A percentile compares a stretch with the other conserved stretches of the same genome.
Evolutionary conservation across 2,113 vertebrate genomes (phyloP).

Genomic region (Lipophrys pholis): DNA sequence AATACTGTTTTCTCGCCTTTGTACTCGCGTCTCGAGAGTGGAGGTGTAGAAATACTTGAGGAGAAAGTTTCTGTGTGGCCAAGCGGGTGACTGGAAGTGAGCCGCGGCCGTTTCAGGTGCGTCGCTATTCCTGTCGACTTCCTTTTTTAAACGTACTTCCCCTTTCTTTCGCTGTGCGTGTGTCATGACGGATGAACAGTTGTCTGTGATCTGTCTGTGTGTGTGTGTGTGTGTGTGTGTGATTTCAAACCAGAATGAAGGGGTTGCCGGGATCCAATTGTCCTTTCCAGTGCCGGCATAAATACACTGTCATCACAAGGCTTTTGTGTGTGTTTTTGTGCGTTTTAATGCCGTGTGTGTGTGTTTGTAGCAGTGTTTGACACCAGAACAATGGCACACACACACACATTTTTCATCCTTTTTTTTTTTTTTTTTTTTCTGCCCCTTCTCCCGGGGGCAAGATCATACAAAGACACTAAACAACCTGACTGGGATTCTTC

Average conservation of each 20-base stretch:
- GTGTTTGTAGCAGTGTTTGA: constrained; percentile 36
- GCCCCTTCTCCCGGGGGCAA: constrained; percentile 72
- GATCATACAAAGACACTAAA: constrained; percentile 78
- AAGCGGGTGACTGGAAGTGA: neutral
- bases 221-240: constrained; percentile 4
- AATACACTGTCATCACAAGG: constrained; percentile 53
- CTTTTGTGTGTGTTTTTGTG: constrained; percentile 27
- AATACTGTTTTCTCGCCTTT: too few species aligned
- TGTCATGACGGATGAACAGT: constrained; percentile 52
- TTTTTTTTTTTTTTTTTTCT: constrained; percentile 13
- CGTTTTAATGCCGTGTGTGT: constrained; percentile 34
- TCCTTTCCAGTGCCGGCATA: constrained; percentile 51
- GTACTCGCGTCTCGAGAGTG: too few species aligned
- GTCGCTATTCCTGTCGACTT: constrained; percentile 47
- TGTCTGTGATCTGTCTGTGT: constrained; percentile 45
- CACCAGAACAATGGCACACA: constrained; percentile 55
- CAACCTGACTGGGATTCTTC: constrained; percentile 48
- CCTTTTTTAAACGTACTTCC: constrained; percentile 63
- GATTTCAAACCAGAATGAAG: constrained; percentile 39
- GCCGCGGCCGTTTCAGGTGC: constrained; percentile 55
- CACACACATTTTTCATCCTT: constrained; percentile 46
- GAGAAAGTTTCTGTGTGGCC: constrained; percentile 8
- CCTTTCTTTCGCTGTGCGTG: constrained; percentile 47
- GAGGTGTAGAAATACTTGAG: too few species aligned
- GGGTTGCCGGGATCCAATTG: constrained; percentile 41